Evolutionary conservation across 2,888 invertebrate genomes (phyloP).

Genomic region (Andrena camellia): DNA sequence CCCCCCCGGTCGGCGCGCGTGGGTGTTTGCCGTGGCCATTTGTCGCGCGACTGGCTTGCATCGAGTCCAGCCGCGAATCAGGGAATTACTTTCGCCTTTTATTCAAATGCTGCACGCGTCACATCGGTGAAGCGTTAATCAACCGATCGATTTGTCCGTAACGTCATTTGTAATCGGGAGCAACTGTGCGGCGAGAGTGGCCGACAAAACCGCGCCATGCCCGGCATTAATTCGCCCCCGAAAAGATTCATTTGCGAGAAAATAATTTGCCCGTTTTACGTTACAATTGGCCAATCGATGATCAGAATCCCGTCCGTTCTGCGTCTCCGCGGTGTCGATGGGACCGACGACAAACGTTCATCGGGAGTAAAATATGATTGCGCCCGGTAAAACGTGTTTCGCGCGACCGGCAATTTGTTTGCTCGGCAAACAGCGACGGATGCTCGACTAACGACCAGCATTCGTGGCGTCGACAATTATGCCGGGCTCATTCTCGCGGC

Average conservation of each 20-base stretch:
- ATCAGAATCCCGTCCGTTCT: constrained; percentile 11
- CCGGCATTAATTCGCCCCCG: constrained; percentile 24
- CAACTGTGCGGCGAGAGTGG: constrained; percentile 1
- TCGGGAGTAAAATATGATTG: constrained; percentile 28
- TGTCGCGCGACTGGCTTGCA: constrained; percentile 27
- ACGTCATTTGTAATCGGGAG: constrained; percentile 21
- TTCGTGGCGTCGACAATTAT: constrained; percentile 48
- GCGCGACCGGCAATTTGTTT: constrained; percentile 43
- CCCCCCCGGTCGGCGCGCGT: not conserved
- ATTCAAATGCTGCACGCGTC: constrained; percentile 27
- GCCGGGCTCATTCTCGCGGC: constrained; percentile 9
- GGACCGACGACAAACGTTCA: constrained; percentile 8
- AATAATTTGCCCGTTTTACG: constrained; percentile 9
- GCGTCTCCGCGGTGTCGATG: constrained; percentile 13
- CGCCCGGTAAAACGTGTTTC: constrained; percentile 7
- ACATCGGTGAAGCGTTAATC: constrained; percentile 39
- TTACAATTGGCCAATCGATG: constrained; percentile 43
- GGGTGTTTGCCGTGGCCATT: not conserved
- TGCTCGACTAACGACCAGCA: constrained; percentile 41
- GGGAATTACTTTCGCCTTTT: constrained; percentile 49
- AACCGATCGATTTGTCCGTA: constrained; percentile 36
- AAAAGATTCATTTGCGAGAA: constrained; percentile 41
- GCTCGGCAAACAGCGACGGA: constrained; percentile 43
- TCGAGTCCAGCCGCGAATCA: constrained; percentile 19
- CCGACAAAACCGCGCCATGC: constrained; percentile 15